Evolutionary conservation across 2,113 vertebrate species (phyloP), one percentile per base, ranked within the genome.

Genomic region (Coracopsis vasa): DNA sequence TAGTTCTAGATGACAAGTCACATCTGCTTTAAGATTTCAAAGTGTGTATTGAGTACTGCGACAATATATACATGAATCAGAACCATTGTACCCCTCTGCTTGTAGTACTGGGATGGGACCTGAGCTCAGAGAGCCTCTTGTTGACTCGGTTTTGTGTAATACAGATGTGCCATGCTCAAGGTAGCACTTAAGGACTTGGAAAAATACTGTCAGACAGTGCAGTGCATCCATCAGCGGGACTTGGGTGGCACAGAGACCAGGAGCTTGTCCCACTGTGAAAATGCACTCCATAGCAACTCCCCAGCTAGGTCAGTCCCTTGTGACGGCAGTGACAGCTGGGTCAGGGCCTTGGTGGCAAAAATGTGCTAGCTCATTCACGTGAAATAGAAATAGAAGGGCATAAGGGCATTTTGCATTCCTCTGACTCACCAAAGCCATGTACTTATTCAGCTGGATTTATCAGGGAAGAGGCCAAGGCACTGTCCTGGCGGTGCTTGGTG

Each of bases 1-100:
- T 97, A 96, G 95, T 97, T 97, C 72, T 92, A 98, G 93, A 72
- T 87, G 96, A 92, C 90, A 94, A 97, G 73, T 97, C 81, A 97
- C 97, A 90, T 92, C 95, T 95, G 92, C 95, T 97, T 97, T 93
- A 69, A 97, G 80, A 90, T 82, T 95, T 80, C 72, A 11, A 88
- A 95, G 84, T 90, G 88, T 97, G 51, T 92, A 91, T 41, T 31
- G 69, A 85, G 85, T 96, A 78, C 83, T 54, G 6, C 2, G 1
- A 95, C 95, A 97, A 97, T 95, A 97, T 92, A 92, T 41, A 87
- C 84, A 25, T 96, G 78, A 71, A 96, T 45, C 73, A 45, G 92
- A 98, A 97, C 60, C 6, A 25, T 92, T 95, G 61, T 92, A 74
- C 90, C 95, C 94, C 90, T 94, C 80, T 96, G 73, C 75, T 97